Conservation (phyloP, 2,797 vertebrate genomes). For the Anolis apletophallus region DNA sequence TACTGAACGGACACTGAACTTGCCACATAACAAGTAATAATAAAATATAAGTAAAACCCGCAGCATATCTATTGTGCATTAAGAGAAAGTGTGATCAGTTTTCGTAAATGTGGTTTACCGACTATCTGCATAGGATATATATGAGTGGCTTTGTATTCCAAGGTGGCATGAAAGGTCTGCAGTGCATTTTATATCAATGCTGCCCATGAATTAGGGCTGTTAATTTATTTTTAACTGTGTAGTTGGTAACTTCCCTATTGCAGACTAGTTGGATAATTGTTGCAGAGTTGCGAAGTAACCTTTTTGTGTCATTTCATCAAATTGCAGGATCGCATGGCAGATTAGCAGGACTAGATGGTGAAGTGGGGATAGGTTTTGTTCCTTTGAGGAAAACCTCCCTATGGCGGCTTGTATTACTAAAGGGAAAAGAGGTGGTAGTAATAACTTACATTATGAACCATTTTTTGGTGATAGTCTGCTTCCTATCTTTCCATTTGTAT, state of each 20-base stretch:
- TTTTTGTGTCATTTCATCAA: neutral
- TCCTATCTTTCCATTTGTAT: neutral
- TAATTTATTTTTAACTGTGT: neutral
- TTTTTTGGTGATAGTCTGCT: neutral
- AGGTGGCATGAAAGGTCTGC: neutral
- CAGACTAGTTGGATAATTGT: neutral
- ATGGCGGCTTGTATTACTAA: neutral
- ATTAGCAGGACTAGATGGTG: neutral
- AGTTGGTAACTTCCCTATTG: neutral
- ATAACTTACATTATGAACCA: neutral
- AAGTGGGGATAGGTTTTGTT: neutral
- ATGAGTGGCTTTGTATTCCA: neutral
- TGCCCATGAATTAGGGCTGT: no score
- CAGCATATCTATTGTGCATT: neutral
- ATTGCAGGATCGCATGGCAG: neutral
- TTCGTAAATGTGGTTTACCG: neutral
- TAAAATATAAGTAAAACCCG: neutral
- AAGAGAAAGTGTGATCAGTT: neutral
- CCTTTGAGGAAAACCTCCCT: neutral
- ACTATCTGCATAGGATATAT: neutral
- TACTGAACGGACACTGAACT: neutral
- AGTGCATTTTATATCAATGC: neutral
- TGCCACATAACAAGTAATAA: neutral
- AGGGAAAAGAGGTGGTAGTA: neutral
- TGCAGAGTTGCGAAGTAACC: neutral